These are phyloP conservation scores for Galago senegalensis DNA, from an alignment of 2,797 vertebrate genomes.

Conservation along the genomic window DNA sequence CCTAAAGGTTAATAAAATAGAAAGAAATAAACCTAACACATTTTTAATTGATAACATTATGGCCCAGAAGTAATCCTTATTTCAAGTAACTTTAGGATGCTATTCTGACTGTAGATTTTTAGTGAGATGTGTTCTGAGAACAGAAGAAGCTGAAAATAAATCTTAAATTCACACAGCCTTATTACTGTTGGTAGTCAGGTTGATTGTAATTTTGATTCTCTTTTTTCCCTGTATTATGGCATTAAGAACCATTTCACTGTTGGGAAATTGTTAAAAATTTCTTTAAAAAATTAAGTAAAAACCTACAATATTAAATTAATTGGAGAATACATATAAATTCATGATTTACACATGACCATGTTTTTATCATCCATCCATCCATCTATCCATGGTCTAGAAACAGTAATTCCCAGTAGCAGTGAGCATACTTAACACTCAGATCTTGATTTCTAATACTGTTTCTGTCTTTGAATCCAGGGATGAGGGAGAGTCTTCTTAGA, in stretches of 20 bases:
- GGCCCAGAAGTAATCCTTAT: background rate
- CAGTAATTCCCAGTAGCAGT: background rate
- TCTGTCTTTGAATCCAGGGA: background rate
- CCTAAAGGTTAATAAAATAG: background rate
- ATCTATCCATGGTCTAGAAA: background rate
- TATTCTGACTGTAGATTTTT: background rate
- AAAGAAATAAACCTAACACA: background rate
- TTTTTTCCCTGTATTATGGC: background rate
- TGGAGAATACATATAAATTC: background rate
- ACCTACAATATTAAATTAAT: background rate
- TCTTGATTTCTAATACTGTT: background rate
- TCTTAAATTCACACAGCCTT: background rate
- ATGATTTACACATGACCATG: background rate
- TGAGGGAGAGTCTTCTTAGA: background rate
- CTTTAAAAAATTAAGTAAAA: slow-evolving; percentile 15
- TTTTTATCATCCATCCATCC: background rate
- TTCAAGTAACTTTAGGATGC: background rate
- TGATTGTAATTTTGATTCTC: background rate
- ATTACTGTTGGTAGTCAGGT: background rate
- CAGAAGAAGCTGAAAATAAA: background rate
- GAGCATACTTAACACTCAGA: background rate
- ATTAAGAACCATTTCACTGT: background rate
- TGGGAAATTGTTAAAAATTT: background rate
- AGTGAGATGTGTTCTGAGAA: background rate
- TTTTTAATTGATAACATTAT: background rate